Conservation (phyloP, 2,888 invertebrate species). For the Caenorhabditis angaria region DNA sequence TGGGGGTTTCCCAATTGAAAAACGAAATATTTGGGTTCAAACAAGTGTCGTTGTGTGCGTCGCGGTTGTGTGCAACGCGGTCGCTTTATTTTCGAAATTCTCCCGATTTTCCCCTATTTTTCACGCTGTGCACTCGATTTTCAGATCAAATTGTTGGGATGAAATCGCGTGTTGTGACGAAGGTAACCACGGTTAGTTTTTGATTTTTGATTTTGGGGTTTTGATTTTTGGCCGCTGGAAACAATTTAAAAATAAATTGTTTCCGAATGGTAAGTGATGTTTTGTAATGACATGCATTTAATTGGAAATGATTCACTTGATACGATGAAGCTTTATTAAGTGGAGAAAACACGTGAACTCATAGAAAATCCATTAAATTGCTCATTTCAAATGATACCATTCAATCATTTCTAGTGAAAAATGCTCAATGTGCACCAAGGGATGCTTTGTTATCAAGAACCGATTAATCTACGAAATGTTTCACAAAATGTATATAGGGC, state of each 20-base stretch:
- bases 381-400: constrained; percentile 41
- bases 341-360: background rate
- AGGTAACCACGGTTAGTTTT: constrained; percentile 17
- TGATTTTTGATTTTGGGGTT: background rate
- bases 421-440: constrained; percentile 12
- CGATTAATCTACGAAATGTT: constrained; percentile 11
- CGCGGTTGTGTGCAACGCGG: constrained; percentile 14
- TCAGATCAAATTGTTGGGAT: constrained; percentile 5
- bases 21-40: background rate
- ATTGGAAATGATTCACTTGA: background rate
- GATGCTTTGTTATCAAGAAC: constrained; percentile 3
- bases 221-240: constrained; percentile 1
- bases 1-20: background rate
- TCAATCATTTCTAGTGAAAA: constrained; percentile 41
- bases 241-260: constrained; percentile 6
- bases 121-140: background rate
- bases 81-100: constrained; percentile 7
- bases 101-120: background rate
- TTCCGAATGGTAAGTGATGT: constrained; percentile 41
- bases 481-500: constrained; percentile 18
- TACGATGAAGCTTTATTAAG: constrained; percentile 7
- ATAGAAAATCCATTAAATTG: background rate
- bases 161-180: background rate
- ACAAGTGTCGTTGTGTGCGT: constrained; percentile 15
- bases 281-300: constrained; percentile 34